A percentile compares a stretch with the other conserved stretches of the same genome.
phyloP scores from a whole-genome alignment of 2,797 vertebrate genomes.

The Syndactyla subalaris region DNA sequence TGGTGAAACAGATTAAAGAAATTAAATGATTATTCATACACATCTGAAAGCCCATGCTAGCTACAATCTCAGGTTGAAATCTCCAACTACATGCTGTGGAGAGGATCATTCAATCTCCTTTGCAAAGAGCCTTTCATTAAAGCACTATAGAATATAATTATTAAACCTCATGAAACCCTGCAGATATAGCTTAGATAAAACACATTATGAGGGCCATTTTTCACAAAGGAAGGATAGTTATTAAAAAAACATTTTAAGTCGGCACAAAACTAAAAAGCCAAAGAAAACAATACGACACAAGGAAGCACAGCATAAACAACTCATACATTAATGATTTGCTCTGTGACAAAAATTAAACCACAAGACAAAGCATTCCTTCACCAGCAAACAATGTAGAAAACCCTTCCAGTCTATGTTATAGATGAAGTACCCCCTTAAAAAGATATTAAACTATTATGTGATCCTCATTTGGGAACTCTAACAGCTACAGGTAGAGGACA shows the following conservation, averaged over 20 bases:
- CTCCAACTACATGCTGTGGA: background rate
- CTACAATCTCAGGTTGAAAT: background rate
- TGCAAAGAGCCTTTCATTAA: slow-evolving; percentile 28
- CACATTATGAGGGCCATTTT: background rate
- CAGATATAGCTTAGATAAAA: slow-evolving; percentile 2
- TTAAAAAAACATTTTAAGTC: background rate
- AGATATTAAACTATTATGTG: background rate
- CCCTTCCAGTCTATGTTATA: background rate
- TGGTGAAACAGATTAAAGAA: background rate
- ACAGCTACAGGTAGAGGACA: background rate
- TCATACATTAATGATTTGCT: background rate
- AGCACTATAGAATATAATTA: background rate
- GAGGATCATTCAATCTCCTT: background rate
- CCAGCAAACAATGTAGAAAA: background rate
- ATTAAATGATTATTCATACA: background rate
- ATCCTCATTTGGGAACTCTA: background rate
- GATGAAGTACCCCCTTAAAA: background rate
- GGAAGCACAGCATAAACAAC: background rate
- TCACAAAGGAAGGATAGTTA: background rate
- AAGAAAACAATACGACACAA: background rate
- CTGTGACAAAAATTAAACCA: background rate
- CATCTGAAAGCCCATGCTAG: background rate
- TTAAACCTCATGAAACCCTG: background rate
- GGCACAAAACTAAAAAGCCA: background rate
- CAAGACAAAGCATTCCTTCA: background rate